phyloP scores from a whole-genome alignment of 92 coral and sea anemone genomes.

The Nematostella vectensis region DNA sequence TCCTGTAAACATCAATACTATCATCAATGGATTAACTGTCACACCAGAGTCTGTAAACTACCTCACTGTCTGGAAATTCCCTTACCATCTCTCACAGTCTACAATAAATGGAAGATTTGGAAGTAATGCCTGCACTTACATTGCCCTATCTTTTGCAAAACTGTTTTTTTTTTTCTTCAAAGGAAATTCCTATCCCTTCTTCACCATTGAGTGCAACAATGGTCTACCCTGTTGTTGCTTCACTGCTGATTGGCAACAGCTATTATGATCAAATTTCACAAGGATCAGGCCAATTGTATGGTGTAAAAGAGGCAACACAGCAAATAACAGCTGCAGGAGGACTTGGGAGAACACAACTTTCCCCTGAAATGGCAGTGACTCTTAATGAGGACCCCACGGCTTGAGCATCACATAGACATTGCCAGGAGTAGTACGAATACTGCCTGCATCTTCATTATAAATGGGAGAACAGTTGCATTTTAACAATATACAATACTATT shows the following conservation, averaged over 20 bases:
- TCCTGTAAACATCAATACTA: not conserved
- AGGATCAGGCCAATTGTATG: constrained; percentile 3
- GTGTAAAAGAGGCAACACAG: not conserved
- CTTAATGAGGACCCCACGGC: constrained; percentile 16
- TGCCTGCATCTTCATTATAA: constrained; percentile 13
- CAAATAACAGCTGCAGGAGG: not conserved
- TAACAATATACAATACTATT: no score
- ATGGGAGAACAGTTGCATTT: constrained; percentile 19
- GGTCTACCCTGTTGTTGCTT: not conserved
- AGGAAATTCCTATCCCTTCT: not conserved
- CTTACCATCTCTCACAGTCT: not conserved
- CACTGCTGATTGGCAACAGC: not conserved
- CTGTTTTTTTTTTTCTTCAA: not conserved
- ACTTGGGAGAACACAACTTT: not conserved
- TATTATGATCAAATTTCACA: not conserved
- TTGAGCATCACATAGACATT: constrained; percentile 14
- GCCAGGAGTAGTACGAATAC: constrained; percentile 11
- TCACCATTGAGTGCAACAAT: not conserved
- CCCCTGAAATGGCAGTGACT: constrained; percentile 7
- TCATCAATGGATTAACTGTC: not conserved
- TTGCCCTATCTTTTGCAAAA: not conserved
- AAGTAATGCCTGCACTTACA: constrained; percentile 1
- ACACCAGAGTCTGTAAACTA: not conserved
- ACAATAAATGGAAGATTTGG: constrained; percentile 2
- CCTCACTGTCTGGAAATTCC: constrained; percentile 1